Evolutionary conservation across 2,888 invertebrate genomes (phyloP).

Genomic region (Lepidochrysops patricia): DNA sequence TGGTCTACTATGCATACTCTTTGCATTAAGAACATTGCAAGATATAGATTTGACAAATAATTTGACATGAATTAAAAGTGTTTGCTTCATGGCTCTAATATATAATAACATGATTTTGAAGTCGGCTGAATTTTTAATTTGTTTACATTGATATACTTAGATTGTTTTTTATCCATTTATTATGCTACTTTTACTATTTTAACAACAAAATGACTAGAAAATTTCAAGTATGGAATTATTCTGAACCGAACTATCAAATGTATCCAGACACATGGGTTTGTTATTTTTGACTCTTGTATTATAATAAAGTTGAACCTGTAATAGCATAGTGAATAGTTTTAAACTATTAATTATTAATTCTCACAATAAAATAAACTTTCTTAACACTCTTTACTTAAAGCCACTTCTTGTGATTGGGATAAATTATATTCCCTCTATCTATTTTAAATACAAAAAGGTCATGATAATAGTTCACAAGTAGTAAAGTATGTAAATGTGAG

Average conservation of each 20-base stretch:
- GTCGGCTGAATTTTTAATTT: constrained; percentile 32
- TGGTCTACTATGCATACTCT: constrained; percentile 4
- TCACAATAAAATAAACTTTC: too few species aligned
- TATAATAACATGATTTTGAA: constrained; percentile 54
- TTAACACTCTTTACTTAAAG: too few species aligned
- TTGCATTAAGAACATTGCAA: constrained; percentile 15
- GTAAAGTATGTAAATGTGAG: too few species aligned
- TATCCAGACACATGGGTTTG: constrained; percentile 67
- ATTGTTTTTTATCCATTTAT: constrained; percentile 41
- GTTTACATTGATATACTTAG: constrained; percentile 39
- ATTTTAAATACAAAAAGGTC: too few species aligned
- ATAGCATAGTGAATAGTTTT: too few species aligned
- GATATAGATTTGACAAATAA: constrained; percentile 5
- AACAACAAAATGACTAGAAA: constrained; percentile 54
- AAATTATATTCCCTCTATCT: too few species aligned
- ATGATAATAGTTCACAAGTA: too few species aligned
- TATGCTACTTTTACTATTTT: constrained; percentile 46
- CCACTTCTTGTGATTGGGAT: too few species aligned
- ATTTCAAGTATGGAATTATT: constrained; percentile 74
- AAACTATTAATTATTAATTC: too few species aligned
- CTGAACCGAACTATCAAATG: constrained; percentile 69
- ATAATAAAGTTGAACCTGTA: too few species aligned
- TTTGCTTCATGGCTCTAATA: constrained; percentile 43
- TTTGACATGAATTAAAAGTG: constrained; percentile 40
- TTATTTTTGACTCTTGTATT: constrained; percentile 15